Evolutionary conservation across 2,888 invertebrate species (phyloP).

Genomic region (Ceramica pisi): DNA sequence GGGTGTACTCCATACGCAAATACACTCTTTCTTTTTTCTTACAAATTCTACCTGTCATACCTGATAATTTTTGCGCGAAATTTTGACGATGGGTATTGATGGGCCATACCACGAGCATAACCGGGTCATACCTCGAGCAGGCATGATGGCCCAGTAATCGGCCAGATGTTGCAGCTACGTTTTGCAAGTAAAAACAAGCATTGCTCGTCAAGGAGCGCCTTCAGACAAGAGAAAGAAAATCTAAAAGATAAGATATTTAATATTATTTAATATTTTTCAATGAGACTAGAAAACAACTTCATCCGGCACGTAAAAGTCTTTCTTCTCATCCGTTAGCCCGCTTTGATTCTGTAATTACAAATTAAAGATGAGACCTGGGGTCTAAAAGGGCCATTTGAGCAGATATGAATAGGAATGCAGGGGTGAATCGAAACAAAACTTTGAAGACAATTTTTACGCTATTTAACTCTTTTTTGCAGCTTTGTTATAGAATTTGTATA

Average conservation of each 20-base stretch:
- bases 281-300: constrained; percentile 15
- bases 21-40: neutral
- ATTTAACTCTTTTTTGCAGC: too few species aligned
- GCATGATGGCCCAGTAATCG: neutral
- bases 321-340: constrained; percentile 20
- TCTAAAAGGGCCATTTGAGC: too few species aligned
- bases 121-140: neutral
- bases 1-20: neutral
- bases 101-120: too few species aligned
- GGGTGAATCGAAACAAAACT: too few species aligned
- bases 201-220: neutral
- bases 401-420: too few species aligned
- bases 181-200: neutral
- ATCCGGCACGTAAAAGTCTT: constrained; percentile 78
- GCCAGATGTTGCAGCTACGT: neutral
- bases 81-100: too few species aligned
- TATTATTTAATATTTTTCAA: neutral
- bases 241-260: neutral
- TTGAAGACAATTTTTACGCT: too few species aligned
- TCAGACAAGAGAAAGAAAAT: neutral
- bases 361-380: constrained; percentile 1
- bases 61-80: too few species aligned
- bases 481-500: too few species aligned
- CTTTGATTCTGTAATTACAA: constrained; percentile 45
- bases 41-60: too few species aligned